phyloP scores from a whole-genome alignment of 2,888 invertebrate species.

The Melikaiella ostensackeni region DNA sequence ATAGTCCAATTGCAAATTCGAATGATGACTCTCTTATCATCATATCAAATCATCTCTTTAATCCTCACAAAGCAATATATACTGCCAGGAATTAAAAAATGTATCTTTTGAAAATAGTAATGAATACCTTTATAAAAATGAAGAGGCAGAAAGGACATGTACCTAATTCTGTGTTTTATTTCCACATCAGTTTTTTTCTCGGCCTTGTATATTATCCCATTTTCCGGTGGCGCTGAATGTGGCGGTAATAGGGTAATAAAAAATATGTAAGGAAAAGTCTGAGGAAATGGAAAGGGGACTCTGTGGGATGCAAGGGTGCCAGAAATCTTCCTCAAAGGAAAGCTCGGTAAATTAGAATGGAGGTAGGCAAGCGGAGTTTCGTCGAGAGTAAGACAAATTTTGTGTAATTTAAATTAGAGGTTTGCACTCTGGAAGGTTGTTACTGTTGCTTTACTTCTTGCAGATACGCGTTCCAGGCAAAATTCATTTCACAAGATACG shows the following conservation, averaged over 20 bases:
- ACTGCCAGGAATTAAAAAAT: background rate
- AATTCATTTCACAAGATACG: conserved; percentile 20
- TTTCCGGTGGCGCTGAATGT: conserved; percentile 30
- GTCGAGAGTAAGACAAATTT: conserved; percentile 66
- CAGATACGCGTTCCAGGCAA: background rate
- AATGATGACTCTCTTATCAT: background rate
- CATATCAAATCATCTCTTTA: background rate
- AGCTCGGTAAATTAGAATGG: conserved; percentile 55
- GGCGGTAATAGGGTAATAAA: conserved; percentile 64
- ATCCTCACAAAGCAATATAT: background rate
- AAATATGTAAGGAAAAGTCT: conserved; percentile 62
- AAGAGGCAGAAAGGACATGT: background rate
- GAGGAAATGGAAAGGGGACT: conserved; percentile 42
- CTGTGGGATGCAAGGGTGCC: conserved; percentile 31
- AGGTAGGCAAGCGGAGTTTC: conserved; percentile 53
- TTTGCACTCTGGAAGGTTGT: conserved; percentile 29
- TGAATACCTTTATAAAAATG: background rate
- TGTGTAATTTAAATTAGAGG: conserved; percentile 63
- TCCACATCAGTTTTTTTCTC: conserved; percentile 4
- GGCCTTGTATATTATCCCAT: conserved; percentile 28
- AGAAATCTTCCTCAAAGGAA: conserved; percentile 33
- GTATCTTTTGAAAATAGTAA: no score
- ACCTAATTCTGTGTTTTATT: conserved; percentile 18
- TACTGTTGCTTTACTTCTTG: conserved; percentile 29
- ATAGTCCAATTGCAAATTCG: background rate